A percentile compares a stretch with the other conserved stretches of the same genome.
These are phyloP conservation scores for Scaptomyza caliginosa DNA, from an alignment of 2,888 invertebrate genomes.

Conservation along the genomic window DNA sequence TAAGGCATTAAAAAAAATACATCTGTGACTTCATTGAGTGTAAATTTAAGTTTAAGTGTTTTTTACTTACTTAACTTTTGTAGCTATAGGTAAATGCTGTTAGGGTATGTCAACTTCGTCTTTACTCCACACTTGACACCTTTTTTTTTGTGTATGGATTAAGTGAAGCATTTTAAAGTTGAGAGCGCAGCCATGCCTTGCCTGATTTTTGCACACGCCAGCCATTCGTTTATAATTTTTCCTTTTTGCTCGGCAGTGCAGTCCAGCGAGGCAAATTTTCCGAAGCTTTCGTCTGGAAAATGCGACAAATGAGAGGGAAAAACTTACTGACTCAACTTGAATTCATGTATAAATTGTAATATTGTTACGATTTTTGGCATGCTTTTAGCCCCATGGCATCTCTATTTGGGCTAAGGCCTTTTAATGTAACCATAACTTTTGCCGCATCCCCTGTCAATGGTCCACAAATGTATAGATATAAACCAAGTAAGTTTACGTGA, in stretches of 20 bases:
- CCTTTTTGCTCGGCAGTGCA: not conserved
- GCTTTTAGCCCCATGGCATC: constrained; percentile 18
- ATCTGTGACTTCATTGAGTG: not conserved
- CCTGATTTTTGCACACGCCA: constrained; percentile 49
- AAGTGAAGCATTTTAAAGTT: constrained; percentile 52
- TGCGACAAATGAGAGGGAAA: constrained; percentile 19
- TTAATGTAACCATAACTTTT: constrained; percentile 73
- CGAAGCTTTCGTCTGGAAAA: constrained; percentile 68
- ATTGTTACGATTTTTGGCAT: constrained; percentile 22
- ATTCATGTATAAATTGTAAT: constrained; percentile 17
- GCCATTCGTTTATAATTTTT: constrained; percentile 67
- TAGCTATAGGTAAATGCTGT: too few species aligned
- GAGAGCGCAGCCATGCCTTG: constrained; percentile 31
- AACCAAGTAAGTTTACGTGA: constrained; percentile 68
- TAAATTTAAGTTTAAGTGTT: not conserved
- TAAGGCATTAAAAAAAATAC: not conserved
- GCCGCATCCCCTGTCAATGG: constrained; percentile 57
- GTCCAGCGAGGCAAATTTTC: constrained; percentile 51
- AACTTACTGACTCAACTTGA: not conserved
- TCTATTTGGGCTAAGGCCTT: constrained; percentile 53
- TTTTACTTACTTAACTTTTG: not conserved
- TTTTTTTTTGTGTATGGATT: constrained; percentile 40
- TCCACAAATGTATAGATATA: not conserved
- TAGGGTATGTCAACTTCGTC: not conserved
- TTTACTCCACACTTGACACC: constrained; percentile 15